Evolutionary conservation across 2,888 invertebrate species (phyloP).

Genomic region (Invenusta paracnida): DNA sequence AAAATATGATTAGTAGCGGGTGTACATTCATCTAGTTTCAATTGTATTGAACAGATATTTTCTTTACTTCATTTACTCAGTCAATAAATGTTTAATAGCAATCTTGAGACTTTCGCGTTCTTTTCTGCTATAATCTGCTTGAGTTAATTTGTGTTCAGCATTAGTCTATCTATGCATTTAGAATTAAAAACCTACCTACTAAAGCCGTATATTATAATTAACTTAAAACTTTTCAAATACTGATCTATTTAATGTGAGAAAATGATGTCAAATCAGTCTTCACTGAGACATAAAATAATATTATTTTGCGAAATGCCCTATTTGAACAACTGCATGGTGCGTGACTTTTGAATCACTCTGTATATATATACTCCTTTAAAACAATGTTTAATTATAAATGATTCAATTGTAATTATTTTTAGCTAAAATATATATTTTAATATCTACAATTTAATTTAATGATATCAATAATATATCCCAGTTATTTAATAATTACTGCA

Average conservation of each 20-base stretch:
- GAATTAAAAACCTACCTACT: not conserved
- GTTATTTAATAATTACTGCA: not conserved
- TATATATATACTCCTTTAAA: not conserved
- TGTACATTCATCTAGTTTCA: too few species aligned
- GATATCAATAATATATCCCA: not conserved
- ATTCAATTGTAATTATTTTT: not conserved
- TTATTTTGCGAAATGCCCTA: not conserved
- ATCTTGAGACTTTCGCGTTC: not conserved
- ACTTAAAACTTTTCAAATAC: not conserved
- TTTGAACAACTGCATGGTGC: not conserved
- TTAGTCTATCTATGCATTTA: not conserved
- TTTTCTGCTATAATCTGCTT: not conserved
- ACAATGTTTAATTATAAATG: not conserved
- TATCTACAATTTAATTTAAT: too few species aligned
- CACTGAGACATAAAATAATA: not conserved
- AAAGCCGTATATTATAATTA: not conserved
- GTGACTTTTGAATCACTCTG: not conserved
- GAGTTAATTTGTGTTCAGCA: not conserved
- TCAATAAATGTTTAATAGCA: not conserved
- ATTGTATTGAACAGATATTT: too few species aligned
- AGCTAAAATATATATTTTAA: too few species aligned
- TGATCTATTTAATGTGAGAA: not conserved
- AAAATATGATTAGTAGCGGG: too few species aligned
- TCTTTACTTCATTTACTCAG: not conserved
- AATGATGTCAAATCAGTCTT: not conserved